Base-by-base conservation (phyloP, 2,113 vertebrate species). In the Solea solea region DNA sequence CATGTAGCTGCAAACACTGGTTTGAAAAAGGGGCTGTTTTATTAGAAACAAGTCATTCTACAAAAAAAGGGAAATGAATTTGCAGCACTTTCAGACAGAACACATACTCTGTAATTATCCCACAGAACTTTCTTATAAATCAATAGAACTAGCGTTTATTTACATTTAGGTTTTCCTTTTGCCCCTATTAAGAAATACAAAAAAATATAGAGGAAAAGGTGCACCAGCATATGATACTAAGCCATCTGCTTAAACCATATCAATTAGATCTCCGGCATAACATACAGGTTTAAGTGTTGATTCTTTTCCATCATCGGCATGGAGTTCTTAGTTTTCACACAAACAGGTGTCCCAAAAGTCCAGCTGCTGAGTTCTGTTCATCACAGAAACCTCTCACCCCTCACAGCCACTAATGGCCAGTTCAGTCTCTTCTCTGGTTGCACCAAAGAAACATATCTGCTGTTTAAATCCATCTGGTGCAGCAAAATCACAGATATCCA, bases 261-360 rank as follows among this genome's bases (percentile, higher is more conserved):
- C 58, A 72, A 78, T 45, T 9, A 14, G 40, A 66, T 63, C 50
- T 40, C 7, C 82, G 40, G 61, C 21, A 13, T 14, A 61, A 81
- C 70, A 78, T 64, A 77, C 64, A 77, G 63, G 67, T 40, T 49
- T 45, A 34, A 69, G 70, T 34, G 54, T 68, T 13, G 51, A 78
- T 80, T 85, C 57, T 48, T 58, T 69, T 91, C 83, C 67, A 75
- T 88, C 89, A 84, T 74, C 87, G 68, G 52, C 62, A 68, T 1
- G 2, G 59, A 65, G 55, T 27, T 87, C 82, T 91, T 83, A 50
- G 76, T 81, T 93, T 91, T 88, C 89, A 85, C 58, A 27, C 52
- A 66, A 91, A 91, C 91, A 92, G 88, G 88, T 93, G 90, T 83
- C 75, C 57, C 16, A 83, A 68, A 81, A 86, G 64, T 89, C 81